Conservation (phyloP, 1,140 invertebrate genomes). For the Diprion similis region DNA sequence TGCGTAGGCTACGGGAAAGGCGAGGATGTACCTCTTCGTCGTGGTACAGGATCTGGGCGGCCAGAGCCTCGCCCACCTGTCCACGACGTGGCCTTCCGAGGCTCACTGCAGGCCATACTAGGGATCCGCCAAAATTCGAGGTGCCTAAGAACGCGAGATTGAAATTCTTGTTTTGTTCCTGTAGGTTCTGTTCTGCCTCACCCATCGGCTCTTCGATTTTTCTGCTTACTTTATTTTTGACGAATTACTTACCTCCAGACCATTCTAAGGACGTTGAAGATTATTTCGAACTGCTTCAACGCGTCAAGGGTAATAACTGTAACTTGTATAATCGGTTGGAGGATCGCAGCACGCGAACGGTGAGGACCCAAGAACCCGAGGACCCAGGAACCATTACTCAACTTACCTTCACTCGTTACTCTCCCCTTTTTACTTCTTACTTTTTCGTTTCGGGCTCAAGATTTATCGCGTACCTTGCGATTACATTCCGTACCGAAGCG, state of each 20-base stretch:
- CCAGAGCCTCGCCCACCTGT: background rate
- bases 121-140: background rate
- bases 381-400: slow-evolving; percentile 5
- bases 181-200: background rate
- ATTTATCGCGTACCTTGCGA: slow-evolving; percentile 1
- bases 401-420: background rate
- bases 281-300: background rate
- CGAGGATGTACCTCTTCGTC: background rate
- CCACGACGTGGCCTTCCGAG: background rate
- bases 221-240: too few relatives aligned
- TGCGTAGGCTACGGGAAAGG: slow-evolving; percentile 2
- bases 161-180: background rate
- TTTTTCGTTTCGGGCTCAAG: background rate
- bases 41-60: slow-evolving; percentile 6
- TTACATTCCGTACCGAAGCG: background rate
- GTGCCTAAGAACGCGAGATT: background rate
- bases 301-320: slow-evolving; percentile 2
- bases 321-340: background rate
- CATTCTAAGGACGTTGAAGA: background rate
- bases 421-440: background rate
- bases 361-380: background rate
- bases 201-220: too few relatives aligned
- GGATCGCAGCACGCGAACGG: background rate
- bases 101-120: background rate
- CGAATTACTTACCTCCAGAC: too few relatives aligned